Evolutionary conservation across 2,113 vertebrate genomes (phyloP).

Genomic region (Xerus inauris): DNA sequence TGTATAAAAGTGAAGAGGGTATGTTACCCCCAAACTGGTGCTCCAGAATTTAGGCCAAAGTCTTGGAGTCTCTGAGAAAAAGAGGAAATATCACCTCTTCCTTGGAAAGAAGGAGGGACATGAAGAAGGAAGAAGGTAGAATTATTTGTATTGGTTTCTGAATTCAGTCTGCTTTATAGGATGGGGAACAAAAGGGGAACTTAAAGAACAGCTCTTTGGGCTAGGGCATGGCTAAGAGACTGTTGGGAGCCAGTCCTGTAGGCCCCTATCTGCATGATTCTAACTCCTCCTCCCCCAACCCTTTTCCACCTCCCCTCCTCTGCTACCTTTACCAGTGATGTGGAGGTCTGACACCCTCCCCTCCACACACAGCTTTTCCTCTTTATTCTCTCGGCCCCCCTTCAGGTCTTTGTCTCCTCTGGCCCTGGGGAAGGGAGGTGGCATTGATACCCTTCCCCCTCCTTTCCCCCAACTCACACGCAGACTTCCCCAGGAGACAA

Average conservation of each 20-base stretch:
- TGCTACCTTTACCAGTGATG: neutral
- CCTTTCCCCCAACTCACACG: neutral
- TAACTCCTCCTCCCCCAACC: neutral
- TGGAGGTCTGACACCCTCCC: neutral
- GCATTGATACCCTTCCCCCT: neutral
- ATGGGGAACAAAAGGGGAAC: neutral
- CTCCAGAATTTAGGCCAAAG: conserved; percentile 27
- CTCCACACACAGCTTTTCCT: neutral
- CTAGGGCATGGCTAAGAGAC: neutral
- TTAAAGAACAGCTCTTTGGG: neutral
- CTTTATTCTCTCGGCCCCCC: conserved; percentile 40
- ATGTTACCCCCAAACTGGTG: neutral
- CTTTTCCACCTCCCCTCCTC: neutral
- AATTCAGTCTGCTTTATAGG: neutral
- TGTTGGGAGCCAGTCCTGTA: neutral
- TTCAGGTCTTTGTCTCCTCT: conserved; percentile 73
- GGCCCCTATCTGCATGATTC: neutral
- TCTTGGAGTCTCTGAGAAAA: neutral
- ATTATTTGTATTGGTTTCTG: neutral
- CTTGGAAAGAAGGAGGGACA: neutral
- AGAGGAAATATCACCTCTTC: neutral
- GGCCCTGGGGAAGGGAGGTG: conserved; percentile 38
- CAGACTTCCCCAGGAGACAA: conserved; percentile 68
- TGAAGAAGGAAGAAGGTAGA: neutral
- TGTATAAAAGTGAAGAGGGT: neutral